Conservation (phyloP, 2,888 invertebrate genomes). For the Timandra comae region DNA sequence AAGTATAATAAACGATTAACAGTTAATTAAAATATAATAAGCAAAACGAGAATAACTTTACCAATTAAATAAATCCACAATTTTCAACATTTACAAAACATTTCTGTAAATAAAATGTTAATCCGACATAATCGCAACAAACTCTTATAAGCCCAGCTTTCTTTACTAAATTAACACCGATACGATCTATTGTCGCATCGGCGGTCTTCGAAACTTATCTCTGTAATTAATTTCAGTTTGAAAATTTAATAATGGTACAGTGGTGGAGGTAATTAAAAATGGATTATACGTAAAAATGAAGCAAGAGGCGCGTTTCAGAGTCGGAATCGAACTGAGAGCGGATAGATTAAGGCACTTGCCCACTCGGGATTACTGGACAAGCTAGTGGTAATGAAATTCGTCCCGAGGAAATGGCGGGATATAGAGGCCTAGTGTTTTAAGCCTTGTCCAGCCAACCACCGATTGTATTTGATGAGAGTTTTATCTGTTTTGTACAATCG, state of each 20-base stretch:
- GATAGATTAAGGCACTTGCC: constrained; percentile 69
- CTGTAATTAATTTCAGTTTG: constrained; percentile 63
- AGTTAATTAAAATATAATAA: no score
- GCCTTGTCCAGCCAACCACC: constrained; percentile 63
- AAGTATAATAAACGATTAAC: no score
- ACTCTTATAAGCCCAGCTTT: constrained; percentile 40
- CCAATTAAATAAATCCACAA: constrained; percentile 19
- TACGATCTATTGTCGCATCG: constrained; percentile 65
- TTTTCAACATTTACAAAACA: constrained; percentile 27
- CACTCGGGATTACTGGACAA: constrained; percentile 61
- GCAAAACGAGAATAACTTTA: background rate
- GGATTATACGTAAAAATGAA: constrained; percentile 72
- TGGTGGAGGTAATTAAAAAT: constrained; percentile 66
- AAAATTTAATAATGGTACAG: constrained; percentile 58
- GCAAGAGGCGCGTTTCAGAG: constrained; percentile 63
- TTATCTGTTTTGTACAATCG: constrained; percentile 62
- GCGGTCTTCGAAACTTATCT: constrained; percentile 57
- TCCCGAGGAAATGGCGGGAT: constrained; percentile 62
- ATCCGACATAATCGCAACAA: constrained; percentile 17
- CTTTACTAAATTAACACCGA: constrained; percentile 63
- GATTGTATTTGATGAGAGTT: constrained; percentile 74
- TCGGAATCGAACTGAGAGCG: constrained; percentile 62
- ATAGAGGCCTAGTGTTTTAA: constrained; percentile 65
- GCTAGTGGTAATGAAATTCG: constrained; percentile 74
- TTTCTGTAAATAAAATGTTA: constrained; percentile 32